Evolutionary conservation across 2,113 vertebrate genomes (phyloP).

Genomic region (Callipepla squamata): DNA sequence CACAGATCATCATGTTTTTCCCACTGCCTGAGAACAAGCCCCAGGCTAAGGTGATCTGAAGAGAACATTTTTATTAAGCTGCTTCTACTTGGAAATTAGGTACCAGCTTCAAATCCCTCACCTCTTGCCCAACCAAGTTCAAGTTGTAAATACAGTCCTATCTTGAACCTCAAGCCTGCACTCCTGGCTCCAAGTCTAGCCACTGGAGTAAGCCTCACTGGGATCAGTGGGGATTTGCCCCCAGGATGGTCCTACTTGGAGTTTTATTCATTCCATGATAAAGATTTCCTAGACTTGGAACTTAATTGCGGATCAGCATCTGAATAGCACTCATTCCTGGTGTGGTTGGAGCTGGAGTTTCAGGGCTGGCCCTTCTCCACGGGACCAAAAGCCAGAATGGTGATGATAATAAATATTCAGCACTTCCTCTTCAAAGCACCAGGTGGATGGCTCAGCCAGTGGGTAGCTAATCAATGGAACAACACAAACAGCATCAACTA

Average conservation of each 20-base stretch:
- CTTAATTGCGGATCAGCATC: background rate
- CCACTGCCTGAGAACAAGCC: background rate
- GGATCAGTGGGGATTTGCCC: background rate
- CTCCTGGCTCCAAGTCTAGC: background rate
- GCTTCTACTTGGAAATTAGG: background rate
- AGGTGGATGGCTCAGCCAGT: background rate
- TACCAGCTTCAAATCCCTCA: background rate
- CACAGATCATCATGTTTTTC: background rate
- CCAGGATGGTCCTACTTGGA: background rate
- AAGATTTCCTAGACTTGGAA: conserved; percentile 10
- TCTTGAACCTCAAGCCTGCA: background rate
- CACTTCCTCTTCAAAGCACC: background rate
- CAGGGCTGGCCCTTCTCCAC: background rate
- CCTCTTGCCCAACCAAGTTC: background rate
- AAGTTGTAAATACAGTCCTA: background rate
- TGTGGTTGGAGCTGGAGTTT: background rate
- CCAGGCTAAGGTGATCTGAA: background rate
- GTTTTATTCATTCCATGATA: background rate
- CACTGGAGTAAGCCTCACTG: background rate
- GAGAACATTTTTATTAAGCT: background rate
- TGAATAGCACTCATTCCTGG: background rate
- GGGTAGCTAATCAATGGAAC: background rate
- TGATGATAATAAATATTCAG: conserved; percentile 2
- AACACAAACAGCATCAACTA: background rate
- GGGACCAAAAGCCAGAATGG: background rate